Percentiles rank a stretch among this genome's conserved stretches.
phyloP scores from a whole-genome alignment of 2,888 invertebrate species.

The Coelinius sp. region DNA sequence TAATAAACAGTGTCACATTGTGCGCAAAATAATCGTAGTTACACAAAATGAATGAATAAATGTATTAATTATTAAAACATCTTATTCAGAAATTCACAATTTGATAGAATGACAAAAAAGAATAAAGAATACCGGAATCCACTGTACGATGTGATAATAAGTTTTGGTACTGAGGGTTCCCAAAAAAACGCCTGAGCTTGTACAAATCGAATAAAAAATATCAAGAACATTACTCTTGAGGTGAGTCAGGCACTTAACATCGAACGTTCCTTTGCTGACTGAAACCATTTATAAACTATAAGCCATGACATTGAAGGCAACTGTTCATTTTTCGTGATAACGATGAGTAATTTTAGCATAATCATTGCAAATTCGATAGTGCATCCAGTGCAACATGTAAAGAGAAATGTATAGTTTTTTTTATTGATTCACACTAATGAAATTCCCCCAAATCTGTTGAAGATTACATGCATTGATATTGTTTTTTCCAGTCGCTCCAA shows the following conservation, averaged over 20 bases:
- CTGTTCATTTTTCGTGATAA: background rate
- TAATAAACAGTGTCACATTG: slow-evolving; percentile 75
- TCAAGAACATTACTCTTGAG: background rate
- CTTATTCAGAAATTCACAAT: no score
- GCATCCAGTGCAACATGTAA: background rate
- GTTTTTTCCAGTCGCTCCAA: no score
- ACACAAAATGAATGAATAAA: no score
- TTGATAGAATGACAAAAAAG: background rate
- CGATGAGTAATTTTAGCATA: background rate
- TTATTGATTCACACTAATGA: no score
- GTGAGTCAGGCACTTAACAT: background rate
- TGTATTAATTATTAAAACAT: no score
- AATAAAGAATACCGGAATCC: slow-evolving; percentile 73
- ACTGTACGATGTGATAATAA: slow-evolving; percentile 79
- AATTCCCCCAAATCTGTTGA: no score
- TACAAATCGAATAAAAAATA: background rate
- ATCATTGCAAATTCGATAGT: background rate
- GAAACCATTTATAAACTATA: background rate
- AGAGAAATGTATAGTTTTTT: no score
- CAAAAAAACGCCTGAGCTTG: background rate
- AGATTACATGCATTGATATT: no score
- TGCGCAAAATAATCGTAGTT: slow-evolving; percentile 77
- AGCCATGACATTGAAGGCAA: background rate
- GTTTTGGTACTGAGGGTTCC: slow-evolving; percentile 70
- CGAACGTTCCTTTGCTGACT: background rate